These are phyloP conservation scores for Platysteira castanea DNA, from an alignment of 2,113 vertebrate genomes.

Conservation along the genomic window DNA sequence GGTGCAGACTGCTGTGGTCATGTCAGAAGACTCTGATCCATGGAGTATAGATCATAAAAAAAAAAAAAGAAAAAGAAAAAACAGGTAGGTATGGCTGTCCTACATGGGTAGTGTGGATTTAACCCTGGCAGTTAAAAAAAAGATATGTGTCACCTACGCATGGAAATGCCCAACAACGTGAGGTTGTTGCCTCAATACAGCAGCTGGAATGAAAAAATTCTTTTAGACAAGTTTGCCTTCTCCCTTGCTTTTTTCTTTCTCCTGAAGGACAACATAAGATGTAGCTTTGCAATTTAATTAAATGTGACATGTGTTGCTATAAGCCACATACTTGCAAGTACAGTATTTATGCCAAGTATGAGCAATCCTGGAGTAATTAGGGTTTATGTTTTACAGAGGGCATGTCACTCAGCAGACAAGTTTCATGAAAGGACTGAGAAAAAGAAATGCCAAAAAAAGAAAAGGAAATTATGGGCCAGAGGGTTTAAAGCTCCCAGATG, in stretches of 20 bases:
- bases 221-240: slow-evolving; percentile 30
- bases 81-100: background rate
- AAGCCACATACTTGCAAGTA: slow-evolving; percentile 46
- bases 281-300: slow-evolving; percentile 33
- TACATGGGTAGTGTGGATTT: background rate
- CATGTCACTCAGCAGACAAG: slow-evolving; percentile 47
- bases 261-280: slow-evolving; percentile 52
- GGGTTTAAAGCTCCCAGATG: slow-evolving; percentile 54
- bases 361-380: slow-evolving; percentile 51
- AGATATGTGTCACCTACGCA: fast-evolving
- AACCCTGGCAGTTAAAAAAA: background rate
- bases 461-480: slow-evolving; percentile 46
- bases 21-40: background rate
- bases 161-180: background rate
- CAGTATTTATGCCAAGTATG: slow-evolving; percentile 60
- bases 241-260: background rate
- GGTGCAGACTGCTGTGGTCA: background rate
- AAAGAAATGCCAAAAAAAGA: slow-evolving; percentile 37
- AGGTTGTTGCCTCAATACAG: background rate
- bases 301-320: slow-evolving; percentile 53
- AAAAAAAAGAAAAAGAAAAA: background rate
- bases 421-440: slow-evolving; percentile 51
- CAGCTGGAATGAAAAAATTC: background rate
- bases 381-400: slow-evolving; percentile 49
- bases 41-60: background rate